Evolutionary conservation across 1,140 invertebrate genomes (phyloP).

Genomic region (Zaprionus davidi): DNA sequence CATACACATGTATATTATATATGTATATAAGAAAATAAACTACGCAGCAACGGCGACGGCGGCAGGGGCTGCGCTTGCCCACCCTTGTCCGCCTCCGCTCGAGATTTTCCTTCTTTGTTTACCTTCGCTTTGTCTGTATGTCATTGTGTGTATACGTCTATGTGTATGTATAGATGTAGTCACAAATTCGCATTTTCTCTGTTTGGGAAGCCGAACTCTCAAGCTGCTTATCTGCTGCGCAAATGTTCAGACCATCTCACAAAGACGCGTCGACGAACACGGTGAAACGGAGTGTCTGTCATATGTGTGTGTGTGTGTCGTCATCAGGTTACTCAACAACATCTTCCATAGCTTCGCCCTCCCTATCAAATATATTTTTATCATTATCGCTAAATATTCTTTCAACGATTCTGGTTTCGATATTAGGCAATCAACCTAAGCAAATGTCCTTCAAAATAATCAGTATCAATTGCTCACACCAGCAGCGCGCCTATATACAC

Average conservation of each 20-base stretch:
- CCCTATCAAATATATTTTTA: constrained; percentile 15
- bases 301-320: constrained; percentile 24
- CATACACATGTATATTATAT: background rate
- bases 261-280: constrained; percentile 22
- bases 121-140: constrained; percentile 43
- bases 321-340: constrained; percentile 60
- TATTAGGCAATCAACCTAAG: constrained; percentile 65
- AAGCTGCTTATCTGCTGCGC: constrained; percentile 76
- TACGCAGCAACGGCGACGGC: constrained; percentile 53
- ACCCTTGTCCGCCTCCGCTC: background rate
- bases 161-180: constrained; percentile 7
- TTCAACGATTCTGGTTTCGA: constrained; percentile 19
- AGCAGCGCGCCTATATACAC: constrained; percentile 36
- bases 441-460: constrained; percentile 80
- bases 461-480: constrained; percentile 63
- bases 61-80: constrained; percentile 15
- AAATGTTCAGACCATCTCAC: constrained; percentile 58
- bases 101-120: constrained; percentile 52
- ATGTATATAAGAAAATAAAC: constrained; percentile 33
- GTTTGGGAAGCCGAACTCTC: constrained; percentile 42
- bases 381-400: constrained; percentile 40
- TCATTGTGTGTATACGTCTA: background rate
- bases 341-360: constrained; percentile 6
- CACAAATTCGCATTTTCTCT: constrained; percentile 34
- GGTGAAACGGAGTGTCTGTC: constrained; percentile 4